Evolutionary conservation across 2,888 invertebrate species (phyloP), one percentile per base, ranked within the genome.

Genomic region (Dromius quadrimaculatus): DNA sequence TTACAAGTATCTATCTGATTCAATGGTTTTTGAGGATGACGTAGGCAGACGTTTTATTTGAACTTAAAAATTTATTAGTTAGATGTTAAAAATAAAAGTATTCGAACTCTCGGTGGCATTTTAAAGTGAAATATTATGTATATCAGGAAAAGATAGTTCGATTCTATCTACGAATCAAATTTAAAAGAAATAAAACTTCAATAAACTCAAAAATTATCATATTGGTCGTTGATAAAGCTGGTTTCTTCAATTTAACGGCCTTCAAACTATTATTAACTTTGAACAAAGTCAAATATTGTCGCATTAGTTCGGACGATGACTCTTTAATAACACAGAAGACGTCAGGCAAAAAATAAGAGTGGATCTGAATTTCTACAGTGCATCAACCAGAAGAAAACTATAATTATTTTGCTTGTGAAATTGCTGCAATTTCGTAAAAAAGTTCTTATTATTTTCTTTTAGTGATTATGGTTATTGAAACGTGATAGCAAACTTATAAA

Each of bases 1-100:
- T 59, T 59, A 59, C 34, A 9, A 47, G 47, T 47, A n/a, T 43
- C 15, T 43, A 22, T 5, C 28, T 57, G 57, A 57, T 57, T 57
- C 57, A 57, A 32, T 57, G 34, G 19, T 32, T 22, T 13, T 6
- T 32, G 32, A 6, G 32, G 19, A 59, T 59, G 59, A 59, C 36
- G 20, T 28, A 4, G 13, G 9, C 6, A 8, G 36, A 59, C 59
- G 59, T 36, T 54, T 54, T 54, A 11, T 54, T n/a, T n/a, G n/a
- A n/a, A n/a, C n/a, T n/a, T n/a, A n/a, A n/a, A n/a, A n/a, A n/a
- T n/a, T n/a, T n/a, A n/a, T n/a, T n/a, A n/a, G n/a, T n/a, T n/a
- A n/a, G n/a, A n/a, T n/a, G n/a, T n/a, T n/a, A n/a, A n/a, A n/a
- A n/a, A n/a, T n/a, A n/a, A n/a, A n/a, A n/a, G n/a, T n/a, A n/a